A percentile compares a stretch with the other conserved stretches of the same genome.
Conservation (phyloP, 2,888 invertebrate genomes). For the Cyclophora punctaria region DNA sequence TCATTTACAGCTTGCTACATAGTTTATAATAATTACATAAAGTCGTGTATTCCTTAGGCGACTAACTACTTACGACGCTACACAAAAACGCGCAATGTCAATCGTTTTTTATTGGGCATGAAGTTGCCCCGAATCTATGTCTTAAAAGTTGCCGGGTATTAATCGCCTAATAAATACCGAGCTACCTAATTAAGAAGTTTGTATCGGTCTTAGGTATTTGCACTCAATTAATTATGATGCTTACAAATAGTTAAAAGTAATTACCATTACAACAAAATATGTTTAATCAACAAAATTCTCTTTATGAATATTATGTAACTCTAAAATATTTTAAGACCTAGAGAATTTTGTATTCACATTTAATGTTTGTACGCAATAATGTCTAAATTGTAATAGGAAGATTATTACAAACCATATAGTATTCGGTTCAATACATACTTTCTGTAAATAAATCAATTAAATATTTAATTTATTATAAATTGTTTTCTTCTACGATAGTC, state of each 20-base stretch:
- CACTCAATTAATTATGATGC: slow-evolving; percentile 48
- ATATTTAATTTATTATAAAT: slow-evolving; percentile 60
- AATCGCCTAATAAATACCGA: background rate
- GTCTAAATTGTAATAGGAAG: slow-evolving; percentile 54
- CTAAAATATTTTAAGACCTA: slow-evolving; percentile 1
- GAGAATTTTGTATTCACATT: slow-evolving; percentile 50
- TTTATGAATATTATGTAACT: slow-evolving; percentile 2
- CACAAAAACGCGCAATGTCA: too few species aligned
- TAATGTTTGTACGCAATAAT: slow-evolving; percentile 39
- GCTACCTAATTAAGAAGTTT: slow-evolving; percentile 48
- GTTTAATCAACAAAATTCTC: slow-evolving; percentile 17
- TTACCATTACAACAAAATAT: slow-evolving; percentile 17
- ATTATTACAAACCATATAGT: slow-evolving; percentile 55
- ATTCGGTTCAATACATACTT: slow-evolving; percentile 64
- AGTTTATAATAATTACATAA: slow-evolving; percentile 22
- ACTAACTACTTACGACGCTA: too few species aligned
- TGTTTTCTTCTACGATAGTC: slow-evolving; percentile 21
- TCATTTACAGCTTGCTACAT: slow-evolving; percentile 49
- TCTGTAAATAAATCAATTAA: slow-evolving; percentile 73
- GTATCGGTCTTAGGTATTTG: slow-evolving; percentile 60
- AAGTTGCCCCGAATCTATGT: too few species aligned
- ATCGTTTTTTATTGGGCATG: too few species aligned
- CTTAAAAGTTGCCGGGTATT: too few species aligned
- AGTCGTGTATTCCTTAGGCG: slow-evolving; percentile 17
- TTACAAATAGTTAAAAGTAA: slow-evolving; percentile 37